Evolutionary conservation across 2,888 invertebrate species (phyloP), one percentile per base, ranked within the genome.

Genomic region (Dynastes maya): DNA sequence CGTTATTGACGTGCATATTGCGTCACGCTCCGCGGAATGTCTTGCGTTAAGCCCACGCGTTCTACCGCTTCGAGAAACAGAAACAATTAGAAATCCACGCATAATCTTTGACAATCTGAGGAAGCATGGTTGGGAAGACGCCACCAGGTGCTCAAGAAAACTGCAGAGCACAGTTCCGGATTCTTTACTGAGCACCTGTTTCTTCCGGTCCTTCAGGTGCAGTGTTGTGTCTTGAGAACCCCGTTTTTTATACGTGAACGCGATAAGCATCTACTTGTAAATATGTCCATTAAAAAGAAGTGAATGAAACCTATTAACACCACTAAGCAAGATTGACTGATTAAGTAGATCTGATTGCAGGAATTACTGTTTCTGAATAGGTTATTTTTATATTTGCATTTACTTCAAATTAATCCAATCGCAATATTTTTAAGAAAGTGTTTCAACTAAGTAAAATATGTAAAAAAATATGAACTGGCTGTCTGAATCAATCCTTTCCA

Each of bases 41-140:
- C 61, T 70, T 78, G 70, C 53, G 67, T 67, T 76, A 58, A 58
- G 51, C 71, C 76, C 80, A 77, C 78, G 78, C 79, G 82, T 81
- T 82, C 80, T 79, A 79, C 78, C 55, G 76, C 67, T 76, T 72
- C 80, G 37, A 74, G 49, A 68, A 76, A 68, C 68, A 53, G 55
- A 68, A 67, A 76, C 76, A 68, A 76, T 67, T 67, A 76, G 79
- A 82, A 83, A 83, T 82, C 81, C 78, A 79, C 81, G 82, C 82
- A 83, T 80, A 85, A 86, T 87, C 86, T 86, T 84, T 63, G 83
- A 86, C 86, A 87, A 87, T 87, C 86, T 85, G 83, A 87, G 87
- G 87, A 87, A 87, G 86, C 85, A 87, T 86, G 87, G 86, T 87
- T 83, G 83, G 85, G 83, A 85, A 84, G 82, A 84, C 84, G 82